phyloP scores from a whole-genome alignment of 2,113 vertebrate species.

The Cebidichthys violaceus region DNA sequence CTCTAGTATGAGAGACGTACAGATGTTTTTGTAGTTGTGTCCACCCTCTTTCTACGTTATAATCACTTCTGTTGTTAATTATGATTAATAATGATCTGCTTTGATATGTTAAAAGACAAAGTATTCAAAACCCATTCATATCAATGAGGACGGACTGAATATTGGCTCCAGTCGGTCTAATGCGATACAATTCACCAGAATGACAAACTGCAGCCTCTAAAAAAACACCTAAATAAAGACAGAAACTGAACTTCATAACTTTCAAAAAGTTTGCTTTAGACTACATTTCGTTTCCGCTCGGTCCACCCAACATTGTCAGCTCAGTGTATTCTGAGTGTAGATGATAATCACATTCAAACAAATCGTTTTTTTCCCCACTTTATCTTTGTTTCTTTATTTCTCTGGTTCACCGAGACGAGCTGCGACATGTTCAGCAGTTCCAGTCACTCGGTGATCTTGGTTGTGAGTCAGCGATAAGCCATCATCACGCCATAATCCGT shows the following conservation, averaged over 20 bases:
- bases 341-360: conserved; percentile 19
- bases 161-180: not conserved
- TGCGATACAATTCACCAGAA: not conserved
- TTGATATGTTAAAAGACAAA: not conserved
- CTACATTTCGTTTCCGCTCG: not conserved
- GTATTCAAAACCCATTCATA: not conserved
- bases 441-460: conserved; percentile 57
- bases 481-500: conserved; percentile 46
- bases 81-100: not conserved
- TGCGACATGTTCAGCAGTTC: conserved; percentile 49
- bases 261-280: not conserved
- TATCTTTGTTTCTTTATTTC: conserved; percentile 24
- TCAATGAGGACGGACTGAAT: not conserved
- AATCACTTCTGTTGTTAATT: not conserved
- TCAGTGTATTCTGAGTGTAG: not conserved
- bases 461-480: conserved; percentile 63
- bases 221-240: not conserved
- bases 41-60: not conserved
- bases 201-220: not conserved
- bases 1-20: not conserved
- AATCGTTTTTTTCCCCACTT: not conserved
- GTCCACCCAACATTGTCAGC: not conserved
- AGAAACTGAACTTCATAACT: not conserved
- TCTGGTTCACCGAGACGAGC: conserved; percentile 48
- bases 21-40: not conserved